phyloP scores from a whole-genome alignment of 2,113 vertebrate species.

The Maylandia zebra region DNA sequence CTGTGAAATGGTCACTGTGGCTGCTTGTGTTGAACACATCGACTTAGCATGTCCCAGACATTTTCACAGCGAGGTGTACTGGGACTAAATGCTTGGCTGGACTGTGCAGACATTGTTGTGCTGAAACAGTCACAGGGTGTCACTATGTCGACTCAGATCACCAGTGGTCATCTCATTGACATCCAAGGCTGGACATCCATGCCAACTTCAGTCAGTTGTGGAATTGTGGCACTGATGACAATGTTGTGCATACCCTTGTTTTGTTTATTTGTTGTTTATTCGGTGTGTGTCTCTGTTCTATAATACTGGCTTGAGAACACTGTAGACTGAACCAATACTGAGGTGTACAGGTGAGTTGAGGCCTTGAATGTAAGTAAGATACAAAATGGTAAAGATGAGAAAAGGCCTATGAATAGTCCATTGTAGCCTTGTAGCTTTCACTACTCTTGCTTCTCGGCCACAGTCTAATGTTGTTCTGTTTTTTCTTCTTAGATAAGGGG shows the following conservation, averaged over 20 bases:
- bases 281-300: background rate
- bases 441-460: too few relatives aligned
- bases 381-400: background rate
- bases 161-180: background rate
- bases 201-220: background rate
- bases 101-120: background rate
- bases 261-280: background rate
- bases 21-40: background rate
- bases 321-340: background rate
- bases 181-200: background rate
- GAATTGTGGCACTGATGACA: background rate
- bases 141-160: background rate
- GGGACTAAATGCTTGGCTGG: background rate
- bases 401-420: rapidly evolving
- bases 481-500: constrained; percentile 26
- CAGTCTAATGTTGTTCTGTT: background rate
- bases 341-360: rapidly evolving
- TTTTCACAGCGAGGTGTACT: background rate
- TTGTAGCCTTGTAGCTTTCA: background rate
- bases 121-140: background rate
- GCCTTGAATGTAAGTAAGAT: rapidly evolving
- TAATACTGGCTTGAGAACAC: background rate
- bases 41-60: background rate
- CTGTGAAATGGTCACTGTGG: background rate
- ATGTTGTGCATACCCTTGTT: background rate